Evolutionary conservation across 2,888 invertebrate genomes (phyloP).

Genomic region (Spodoptera littoralis): DNA sequence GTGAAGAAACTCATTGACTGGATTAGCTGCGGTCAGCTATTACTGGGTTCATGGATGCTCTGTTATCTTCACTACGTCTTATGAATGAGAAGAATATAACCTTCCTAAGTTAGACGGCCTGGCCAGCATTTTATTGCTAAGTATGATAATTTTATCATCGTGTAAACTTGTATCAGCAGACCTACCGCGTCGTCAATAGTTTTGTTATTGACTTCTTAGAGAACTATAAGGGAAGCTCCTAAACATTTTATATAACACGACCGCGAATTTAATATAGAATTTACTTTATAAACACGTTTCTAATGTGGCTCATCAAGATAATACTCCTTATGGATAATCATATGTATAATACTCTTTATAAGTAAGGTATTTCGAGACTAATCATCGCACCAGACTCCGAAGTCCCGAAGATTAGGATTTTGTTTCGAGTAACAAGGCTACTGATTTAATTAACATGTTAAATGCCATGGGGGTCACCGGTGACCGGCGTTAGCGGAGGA

Average conservation of each 20-base stretch:
- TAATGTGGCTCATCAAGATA: too few species aligned
- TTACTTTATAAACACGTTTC: too few species aligned
- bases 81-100: constrained; percentile 35
- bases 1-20: constrained; percentile 45
- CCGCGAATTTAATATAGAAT: neutral
- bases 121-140: constrained; percentile 15
- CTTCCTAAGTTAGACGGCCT: constrained; percentile 13
- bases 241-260: neutral
- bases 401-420: too few species aligned
- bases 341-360: too few species aligned
- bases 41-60: constrained; percentile 19
- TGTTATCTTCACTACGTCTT: constrained; percentile 32
- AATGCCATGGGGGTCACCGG: too few species aligned
- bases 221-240: too few species aligned
- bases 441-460: too few species aligned
- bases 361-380: too few species aligned
- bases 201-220: neutral
- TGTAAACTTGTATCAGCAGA: neutral
- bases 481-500: too few species aligned
- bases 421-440: too few species aligned
- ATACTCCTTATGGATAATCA: too few species aligned
- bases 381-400: too few species aligned
- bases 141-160: constrained; percentile 9
- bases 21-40: constrained; percentile 23
- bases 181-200: constrained; percentile 5